phyloP scores from a whole-genome alignment of 2,113 vertebrate genomes.

The Myodes glareolus region DNA sequence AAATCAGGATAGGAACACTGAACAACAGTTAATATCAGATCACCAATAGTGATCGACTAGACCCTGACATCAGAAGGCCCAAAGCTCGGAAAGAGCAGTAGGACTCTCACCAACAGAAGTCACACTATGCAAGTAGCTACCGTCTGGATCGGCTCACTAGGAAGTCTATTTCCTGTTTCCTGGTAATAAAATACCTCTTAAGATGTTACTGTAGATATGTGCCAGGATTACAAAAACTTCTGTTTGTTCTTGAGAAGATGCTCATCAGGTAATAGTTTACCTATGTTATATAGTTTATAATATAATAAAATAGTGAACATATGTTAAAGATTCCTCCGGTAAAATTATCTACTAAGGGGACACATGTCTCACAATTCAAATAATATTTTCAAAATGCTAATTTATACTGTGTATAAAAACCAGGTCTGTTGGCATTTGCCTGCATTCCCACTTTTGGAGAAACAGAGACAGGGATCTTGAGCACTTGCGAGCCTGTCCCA shows the following conservation, averaged over 20 bases:
- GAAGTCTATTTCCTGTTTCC: background rate
- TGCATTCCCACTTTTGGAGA: background rate
- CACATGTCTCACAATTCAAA: background rate
- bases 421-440: too few species aligned
- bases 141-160: background rate
- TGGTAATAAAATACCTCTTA: background rate
- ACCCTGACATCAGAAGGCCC: background rate
- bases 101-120: background rate
- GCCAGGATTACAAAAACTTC: background rate
- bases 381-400: constrained; percentile 12
- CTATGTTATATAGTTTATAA: too few species aligned
- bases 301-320: background rate
- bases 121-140: background rate
- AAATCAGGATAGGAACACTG: background rate
- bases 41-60: too few species aligned
- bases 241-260: background rate
- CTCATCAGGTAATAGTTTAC: background rate
- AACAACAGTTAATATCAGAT: background rate
- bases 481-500: background rate
- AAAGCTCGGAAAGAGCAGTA: background rate
- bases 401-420: background rate
- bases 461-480: too few species aligned
- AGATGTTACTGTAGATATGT: background rate
- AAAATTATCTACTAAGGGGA: background rate
- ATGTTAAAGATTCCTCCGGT: background rate